Evolutionary conservation across 2,797 vertebrate species (phyloP).

Genomic region (Aplochiton taeniatus): DNA sequence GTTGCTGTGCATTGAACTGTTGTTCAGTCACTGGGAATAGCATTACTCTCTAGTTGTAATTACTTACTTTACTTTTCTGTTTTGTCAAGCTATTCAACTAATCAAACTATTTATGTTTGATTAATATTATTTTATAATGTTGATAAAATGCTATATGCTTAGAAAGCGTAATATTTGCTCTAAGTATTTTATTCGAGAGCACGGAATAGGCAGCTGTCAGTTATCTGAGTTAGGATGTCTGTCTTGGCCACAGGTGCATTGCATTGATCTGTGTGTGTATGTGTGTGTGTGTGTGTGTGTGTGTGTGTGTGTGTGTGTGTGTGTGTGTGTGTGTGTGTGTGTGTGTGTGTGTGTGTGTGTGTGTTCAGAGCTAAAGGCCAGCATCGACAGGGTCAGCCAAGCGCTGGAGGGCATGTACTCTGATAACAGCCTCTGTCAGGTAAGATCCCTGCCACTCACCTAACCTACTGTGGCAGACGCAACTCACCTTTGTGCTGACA

Average conservation of each 20-base stretch:
- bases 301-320: slow-evolving; percentile 38
- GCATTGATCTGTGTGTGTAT: slow-evolving; percentile 38
- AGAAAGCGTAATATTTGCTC: too few relatives aligned
- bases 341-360: slow-evolving; percentile 5
- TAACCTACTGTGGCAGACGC: slow-evolving; percentile 26
- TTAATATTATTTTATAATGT: too few relatives aligned
- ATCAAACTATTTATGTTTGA: too few relatives aligned
- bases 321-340: slow-evolving; percentile 46
- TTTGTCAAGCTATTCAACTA: too few relatives aligned
- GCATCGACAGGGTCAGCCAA: slow-evolving; percentile 78
- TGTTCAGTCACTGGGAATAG: too few relatives aligned
- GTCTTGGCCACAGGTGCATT: slow-evolving; percentile 26
- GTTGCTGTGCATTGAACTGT: too few relatives aligned
- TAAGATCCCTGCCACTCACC: slow-evolving; percentile 55
- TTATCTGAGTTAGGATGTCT: slow-evolving; percentile 37
- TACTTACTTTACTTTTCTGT: too few relatives aligned
- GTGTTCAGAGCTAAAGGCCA: slow-evolving; percentile 86
- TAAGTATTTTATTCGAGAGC: too few relatives aligned
- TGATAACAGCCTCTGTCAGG: slow-evolving; percentile 90
- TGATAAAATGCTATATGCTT: too few relatives aligned
- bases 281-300: slow-evolving; percentile 39
- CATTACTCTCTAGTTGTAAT: too few relatives aligned
- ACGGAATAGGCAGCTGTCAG: slow-evolving; percentile 7
- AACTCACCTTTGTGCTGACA: not conserved
- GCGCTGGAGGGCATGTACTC: slow-evolving; percentile 87